phyloP scores from a whole-genome alignment of 2,888 invertebrate genomes.

The Sphaerophoria rueppellii region DNA sequence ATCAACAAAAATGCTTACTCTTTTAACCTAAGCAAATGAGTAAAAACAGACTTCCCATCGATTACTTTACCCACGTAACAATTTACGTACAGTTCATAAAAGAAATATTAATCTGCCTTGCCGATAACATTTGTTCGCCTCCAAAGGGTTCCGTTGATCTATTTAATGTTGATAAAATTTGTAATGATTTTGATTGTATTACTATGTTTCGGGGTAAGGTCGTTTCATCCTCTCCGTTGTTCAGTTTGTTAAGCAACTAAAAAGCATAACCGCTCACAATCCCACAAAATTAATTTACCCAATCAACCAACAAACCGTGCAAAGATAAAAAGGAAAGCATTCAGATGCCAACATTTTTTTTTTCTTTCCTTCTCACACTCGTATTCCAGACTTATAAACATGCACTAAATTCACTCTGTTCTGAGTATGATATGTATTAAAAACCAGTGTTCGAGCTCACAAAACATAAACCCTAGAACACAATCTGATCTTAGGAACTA shows the following conservation, averaged over 20 bases:
- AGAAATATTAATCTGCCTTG: no score
- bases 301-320: constrained; percentile 63
- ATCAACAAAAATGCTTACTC: no score
- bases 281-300: constrained; percentile 61
- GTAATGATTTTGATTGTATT: constrained; percentile 52
- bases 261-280: constrained; percentile 67
- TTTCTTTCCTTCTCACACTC: constrained; percentile 27
- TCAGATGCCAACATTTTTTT: constrained; percentile 18
- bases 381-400: no score
- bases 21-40: no score
- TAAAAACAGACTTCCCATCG: no score
- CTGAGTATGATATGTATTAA: not conserved
- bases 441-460: not conserved
- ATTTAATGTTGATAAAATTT: constrained; percentile 52
- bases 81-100: no score
- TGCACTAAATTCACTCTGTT: constrained; percentile 27
- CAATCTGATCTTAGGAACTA: not conserved
- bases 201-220: not conserved
- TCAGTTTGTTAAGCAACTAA: constrained; percentile 65
- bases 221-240: constrained; percentile 21
- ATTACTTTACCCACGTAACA: no score
- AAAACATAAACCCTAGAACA: constrained; percentile 17
- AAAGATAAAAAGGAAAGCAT: constrained; percentile 41
- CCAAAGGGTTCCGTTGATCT: constrained; percentile 34
- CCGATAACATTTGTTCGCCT: no score